A percentile compares a stretch with the other conserved stretches of the same genome.
phyloP scores from a whole-genome alignment of 2,113 vertebrate species.

The Cairina moschata region DNA sequence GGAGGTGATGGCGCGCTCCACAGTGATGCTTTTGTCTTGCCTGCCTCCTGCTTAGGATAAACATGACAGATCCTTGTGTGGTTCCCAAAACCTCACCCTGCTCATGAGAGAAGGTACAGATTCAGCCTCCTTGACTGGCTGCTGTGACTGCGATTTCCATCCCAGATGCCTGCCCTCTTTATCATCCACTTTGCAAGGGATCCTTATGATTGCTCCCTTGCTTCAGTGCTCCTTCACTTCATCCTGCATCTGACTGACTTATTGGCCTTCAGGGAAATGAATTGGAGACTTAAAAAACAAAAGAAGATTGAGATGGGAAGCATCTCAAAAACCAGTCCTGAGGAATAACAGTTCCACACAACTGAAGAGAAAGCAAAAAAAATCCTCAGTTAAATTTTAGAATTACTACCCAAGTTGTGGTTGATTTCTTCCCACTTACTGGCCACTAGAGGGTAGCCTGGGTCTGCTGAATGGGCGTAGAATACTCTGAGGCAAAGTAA shows the following conservation, averaged over 20 bases:
- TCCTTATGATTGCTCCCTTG: neutral
- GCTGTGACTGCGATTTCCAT: neutral
- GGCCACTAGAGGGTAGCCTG: conserved; percentile 61
- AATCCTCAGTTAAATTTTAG: neutral
- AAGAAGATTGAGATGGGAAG: neutral
- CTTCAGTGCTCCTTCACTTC: neutral
- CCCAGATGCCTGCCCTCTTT: neutral
- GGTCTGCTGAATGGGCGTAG: neutral
- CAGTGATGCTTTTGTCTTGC: neutral
- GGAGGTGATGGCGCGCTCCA: neutral
- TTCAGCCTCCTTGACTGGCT: neutral
- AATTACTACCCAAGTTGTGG: accelerated
- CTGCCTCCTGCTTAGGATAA: neutral
- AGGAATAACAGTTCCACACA: neutral
- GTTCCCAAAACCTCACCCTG: neutral
- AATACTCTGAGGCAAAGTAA: neutral
- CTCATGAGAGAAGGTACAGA: neutral
- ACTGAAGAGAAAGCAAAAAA: neutral
- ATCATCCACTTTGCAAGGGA: neutral
- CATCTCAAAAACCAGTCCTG: neutral
- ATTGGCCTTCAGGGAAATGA: neutral
- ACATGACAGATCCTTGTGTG: neutral
- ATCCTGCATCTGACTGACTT: neutral
- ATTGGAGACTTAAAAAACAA: neutral
- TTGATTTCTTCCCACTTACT: neutral